These are phyloP conservation scores for Notospermus geniculatus DNA, from an alignment of 1,140 invertebrate species.

Conservation along the genomic window DNA sequence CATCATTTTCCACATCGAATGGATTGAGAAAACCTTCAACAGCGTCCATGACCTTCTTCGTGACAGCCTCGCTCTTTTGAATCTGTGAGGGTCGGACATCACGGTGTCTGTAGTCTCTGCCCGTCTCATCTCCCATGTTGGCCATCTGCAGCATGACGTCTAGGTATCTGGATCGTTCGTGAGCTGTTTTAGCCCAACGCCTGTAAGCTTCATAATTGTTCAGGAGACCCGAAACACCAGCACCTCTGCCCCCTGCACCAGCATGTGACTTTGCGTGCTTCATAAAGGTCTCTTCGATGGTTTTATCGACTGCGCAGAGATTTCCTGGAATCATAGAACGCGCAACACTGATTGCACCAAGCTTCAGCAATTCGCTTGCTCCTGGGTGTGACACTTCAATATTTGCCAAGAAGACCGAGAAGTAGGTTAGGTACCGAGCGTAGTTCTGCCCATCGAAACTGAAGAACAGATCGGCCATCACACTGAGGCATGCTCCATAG, in stretches of 20 bases:
- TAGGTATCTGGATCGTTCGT: not conserved
- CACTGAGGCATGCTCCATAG: conserved; percentile 17
- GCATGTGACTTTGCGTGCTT: conserved; percentile 15
- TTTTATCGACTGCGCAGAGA: conserved; percentile 25
- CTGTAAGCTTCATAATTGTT: not conserved
- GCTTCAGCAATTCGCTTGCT: conserved; percentile 15
- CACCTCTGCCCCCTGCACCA: not conserved
- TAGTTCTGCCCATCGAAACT: no score
- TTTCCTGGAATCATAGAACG: conserved; percentile 29
- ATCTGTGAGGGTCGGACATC: conserved; percentile 23
- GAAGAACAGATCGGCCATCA: conserved; percentile 28
- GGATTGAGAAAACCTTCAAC: conserved; percentile 20
- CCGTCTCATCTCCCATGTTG: not conserved
- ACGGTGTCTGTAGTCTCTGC: conserved; percentile 13
- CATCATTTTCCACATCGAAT: conserved; percentile 12
- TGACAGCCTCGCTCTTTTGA: conserved; percentile 17
- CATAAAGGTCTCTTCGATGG: no score
- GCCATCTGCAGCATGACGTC: conserved; percentile 1
- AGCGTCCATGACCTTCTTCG: conserved; percentile 17
- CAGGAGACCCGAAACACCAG: not conserved
- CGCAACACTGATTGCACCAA: conserved; percentile 26
- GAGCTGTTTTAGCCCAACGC: not conserved
- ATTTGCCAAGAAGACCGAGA: conserved; percentile 26
- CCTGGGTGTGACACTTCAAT: conserved; percentile 25
- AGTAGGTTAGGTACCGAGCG: no score